Evolutionary conservation across 64 coral and sea anemone genomes (phyloP).

Genomic region (Porites lutea): DNA sequence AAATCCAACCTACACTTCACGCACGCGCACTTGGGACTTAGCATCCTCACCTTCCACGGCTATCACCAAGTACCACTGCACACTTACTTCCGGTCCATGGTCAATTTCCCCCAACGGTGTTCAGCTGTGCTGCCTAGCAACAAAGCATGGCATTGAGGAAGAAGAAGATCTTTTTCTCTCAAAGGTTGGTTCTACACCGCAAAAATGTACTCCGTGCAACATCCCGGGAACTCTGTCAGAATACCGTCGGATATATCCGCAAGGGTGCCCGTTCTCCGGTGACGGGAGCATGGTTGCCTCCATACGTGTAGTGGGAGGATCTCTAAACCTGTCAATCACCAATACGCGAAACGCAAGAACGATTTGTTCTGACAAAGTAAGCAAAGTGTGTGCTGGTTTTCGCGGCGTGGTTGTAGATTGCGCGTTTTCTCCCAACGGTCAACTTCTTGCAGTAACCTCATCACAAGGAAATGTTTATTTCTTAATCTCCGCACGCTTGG

Average conservation of each 20-base stretch:
- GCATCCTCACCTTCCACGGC: slow-evolving; percentile 37
- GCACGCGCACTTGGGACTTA: slow-evolving; percentile 50
- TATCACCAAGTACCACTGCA: slow-evolving; percentile 44
- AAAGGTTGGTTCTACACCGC: neutral
- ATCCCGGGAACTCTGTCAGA: slow-evolving; percentile 17
- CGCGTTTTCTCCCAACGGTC: slow-evolving; percentile 44
- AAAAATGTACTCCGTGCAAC: slow-evolving; percentile 38
- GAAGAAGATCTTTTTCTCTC: slow-evolving; percentile 58
- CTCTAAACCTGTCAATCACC: slow-evolving; percentile 31
- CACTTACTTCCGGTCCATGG: slow-evolving; percentile 67
- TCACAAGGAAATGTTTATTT: slow-evolving; percentile 43
- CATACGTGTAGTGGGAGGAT: neutral
- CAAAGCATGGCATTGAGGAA: slow-evolving; percentile 43
- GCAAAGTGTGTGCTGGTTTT: slow-evolving; percentile 31
- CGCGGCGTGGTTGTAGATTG: slow-evolving; percentile 37
- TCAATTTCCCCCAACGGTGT: slow-evolving; percentile 42
- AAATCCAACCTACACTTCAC: slow-evolving; percentile 26
- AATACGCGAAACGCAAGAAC: slow-evolving; percentile 2
- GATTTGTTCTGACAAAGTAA: slow-evolving; percentile 29
- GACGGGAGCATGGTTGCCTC: slow-evolving; percentile 58
- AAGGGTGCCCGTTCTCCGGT: slow-evolving; percentile 45
- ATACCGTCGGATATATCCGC: slow-evolving; percentile 56
- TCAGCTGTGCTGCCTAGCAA: slow-evolving; percentile 37
- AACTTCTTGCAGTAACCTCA: slow-evolving; percentile 24
- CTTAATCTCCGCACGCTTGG: slow-evolving; percentile 4